A percentile compares a stretch with the other conserved stretches of the same genome.
Conservation (phyloP, 2,113 vertebrate genomes). For the Uria aalge region DNA sequence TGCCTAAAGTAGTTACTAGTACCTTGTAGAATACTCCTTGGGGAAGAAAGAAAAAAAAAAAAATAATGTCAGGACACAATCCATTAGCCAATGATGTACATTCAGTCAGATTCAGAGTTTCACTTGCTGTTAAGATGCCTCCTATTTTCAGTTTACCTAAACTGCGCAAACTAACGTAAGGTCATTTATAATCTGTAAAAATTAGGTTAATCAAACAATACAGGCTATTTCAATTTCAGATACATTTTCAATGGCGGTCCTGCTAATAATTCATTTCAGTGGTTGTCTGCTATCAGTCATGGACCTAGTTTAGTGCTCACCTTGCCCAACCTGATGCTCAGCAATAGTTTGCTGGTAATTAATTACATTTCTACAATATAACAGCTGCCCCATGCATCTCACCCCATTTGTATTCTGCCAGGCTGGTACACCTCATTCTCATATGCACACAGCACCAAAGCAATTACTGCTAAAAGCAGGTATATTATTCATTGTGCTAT, state of each 20-base stretch:
- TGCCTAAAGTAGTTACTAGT: background rate
- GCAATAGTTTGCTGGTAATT: constrained; percentile 1
- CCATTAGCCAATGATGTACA: background rate
- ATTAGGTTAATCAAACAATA: background rate
- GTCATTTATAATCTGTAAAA: background rate
- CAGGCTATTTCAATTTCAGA: background rate
- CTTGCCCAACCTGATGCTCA: background rate
- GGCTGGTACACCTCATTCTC: background rate
- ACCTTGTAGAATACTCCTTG: background rate
- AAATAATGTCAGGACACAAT: background rate
- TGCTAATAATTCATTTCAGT: background rate
- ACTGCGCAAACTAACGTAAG: background rate
- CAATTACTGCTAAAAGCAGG: constrained; percentile 45
- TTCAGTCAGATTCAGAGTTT: background rate
- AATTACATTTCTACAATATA: background rate
- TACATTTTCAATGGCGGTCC: background rate
- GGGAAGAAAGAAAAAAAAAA: background rate
- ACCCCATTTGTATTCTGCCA: constrained; percentile 19
- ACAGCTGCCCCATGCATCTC: background rate
- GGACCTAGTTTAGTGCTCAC: background rate
- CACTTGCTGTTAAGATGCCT: background rate
- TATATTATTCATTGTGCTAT: background rate
- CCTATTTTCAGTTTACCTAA: background rate
- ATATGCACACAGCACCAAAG: background rate
- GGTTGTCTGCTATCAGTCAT: background rate